These are phyloP conservation scores for Caiman crocodilus DNA, from an alignment of 2,797 vertebrate species.

Conservation along the genomic window DNA sequence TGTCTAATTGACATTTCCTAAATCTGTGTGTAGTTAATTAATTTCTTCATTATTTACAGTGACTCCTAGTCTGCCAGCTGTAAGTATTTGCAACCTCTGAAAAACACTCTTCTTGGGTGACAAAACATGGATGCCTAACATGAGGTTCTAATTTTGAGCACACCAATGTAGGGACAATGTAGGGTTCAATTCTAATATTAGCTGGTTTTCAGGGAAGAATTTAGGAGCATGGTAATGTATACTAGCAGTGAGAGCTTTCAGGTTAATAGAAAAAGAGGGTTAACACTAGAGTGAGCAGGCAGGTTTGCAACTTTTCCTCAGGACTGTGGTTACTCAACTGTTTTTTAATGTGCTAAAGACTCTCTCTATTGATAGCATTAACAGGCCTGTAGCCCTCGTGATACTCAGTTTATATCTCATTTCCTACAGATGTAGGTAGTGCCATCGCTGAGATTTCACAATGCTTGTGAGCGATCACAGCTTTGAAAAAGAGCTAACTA, in stretches of 20 bases:
- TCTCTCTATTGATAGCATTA: conserved; percentile 8
- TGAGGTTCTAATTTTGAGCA: neutral
- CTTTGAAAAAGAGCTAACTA: conserved; percentile 8
- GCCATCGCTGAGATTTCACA: conserved; percentile 46
- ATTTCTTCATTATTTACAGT: neutral
- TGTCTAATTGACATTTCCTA: fast-evolving
- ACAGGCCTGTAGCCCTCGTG: neutral
- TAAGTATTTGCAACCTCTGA: neutral
- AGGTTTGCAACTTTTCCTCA: conserved; percentile 24
- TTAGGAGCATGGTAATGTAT: fast-evolving
- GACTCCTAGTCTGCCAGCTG: neutral
- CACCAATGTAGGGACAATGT: neutral
- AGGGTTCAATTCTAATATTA: neutral
- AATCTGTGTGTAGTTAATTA: neutral
- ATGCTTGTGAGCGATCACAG: neutral
- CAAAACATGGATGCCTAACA: neutral
- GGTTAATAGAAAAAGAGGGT: neutral
- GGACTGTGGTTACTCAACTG: conserved; percentile 48
- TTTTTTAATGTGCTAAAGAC: neutral
- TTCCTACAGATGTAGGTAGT: conserved; percentile 49
- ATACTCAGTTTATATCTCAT: conserved; percentile 50
- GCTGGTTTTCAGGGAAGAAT: neutral
- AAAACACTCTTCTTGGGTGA: neutral
- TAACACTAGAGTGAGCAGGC: conserved; percentile 35
- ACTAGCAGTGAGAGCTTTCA: neutral